Conservation (phyloP, 2,888 invertebrate genomes). For the Eupithecia exiguata region DNA sequence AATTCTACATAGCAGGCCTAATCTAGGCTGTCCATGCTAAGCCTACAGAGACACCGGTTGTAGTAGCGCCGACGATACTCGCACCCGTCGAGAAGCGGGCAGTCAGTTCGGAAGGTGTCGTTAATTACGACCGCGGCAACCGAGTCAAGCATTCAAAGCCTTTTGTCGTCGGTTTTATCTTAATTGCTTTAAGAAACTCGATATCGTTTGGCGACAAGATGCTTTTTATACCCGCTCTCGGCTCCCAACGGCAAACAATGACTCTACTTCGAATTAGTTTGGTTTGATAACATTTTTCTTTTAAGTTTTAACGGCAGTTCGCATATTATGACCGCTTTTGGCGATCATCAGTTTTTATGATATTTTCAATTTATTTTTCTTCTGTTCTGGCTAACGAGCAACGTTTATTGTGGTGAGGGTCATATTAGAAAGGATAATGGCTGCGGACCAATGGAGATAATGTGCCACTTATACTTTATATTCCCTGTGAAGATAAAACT, state of each 20-base stretch:
- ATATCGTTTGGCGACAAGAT: constrained; percentile 80
- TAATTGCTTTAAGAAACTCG: constrained; percentile 82
- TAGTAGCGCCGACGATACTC: not conserved
- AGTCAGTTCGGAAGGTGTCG: constrained; percentile 53
- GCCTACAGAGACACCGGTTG: not conserved
- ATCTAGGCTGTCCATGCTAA: not conserved
- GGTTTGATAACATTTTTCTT: constrained; percentile 67
- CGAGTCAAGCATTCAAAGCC: constrained; percentile 49
- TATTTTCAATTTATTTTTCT: constrained; percentile 46
- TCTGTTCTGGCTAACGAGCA: constrained; percentile 24
- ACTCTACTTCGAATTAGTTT: constrained; percentile 80
- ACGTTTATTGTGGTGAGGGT: constrained; percentile 37
- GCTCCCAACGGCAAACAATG: constrained; percentile 62
- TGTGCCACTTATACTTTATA: constrained; percentile 29
- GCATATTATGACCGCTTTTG: constrained; percentile 62
- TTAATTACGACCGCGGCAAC: constrained; percentile 62
- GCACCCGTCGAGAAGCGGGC: constrained; percentile 45
- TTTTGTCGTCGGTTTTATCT: constrained; percentile 76
- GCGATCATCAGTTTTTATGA: constrained; percentile 62
- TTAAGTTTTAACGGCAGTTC: constrained; percentile 63
- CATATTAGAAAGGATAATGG: not conserved
- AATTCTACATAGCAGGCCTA: not conserved
- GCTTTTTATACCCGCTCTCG: constrained; percentile 59
- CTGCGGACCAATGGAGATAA: constrained; percentile 39
- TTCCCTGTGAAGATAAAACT: constrained; percentile 25